phyloP scores from a whole-genome alignment of 2,888 invertebrate species.

The Cataglyphis albicans region DNA sequence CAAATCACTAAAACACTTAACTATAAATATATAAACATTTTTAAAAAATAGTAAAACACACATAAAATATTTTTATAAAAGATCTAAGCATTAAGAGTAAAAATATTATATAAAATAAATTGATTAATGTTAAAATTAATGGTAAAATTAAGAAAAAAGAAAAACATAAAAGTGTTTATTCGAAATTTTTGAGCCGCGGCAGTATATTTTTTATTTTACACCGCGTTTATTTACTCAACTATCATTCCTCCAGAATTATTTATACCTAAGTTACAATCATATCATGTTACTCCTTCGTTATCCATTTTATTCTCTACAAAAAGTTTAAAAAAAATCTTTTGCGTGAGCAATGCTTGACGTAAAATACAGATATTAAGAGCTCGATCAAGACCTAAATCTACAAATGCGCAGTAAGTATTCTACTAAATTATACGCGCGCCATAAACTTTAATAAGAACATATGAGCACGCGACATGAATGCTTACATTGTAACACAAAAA shows the following conservation, averaged over 20 bases:
- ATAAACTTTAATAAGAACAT: neutral
- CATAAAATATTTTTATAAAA: neutral
- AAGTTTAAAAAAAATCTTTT: neutral
- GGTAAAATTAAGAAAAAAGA: neutral
- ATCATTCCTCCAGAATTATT: neutral
- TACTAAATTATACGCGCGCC: conserved; percentile 34
- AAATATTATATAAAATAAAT: neutral
- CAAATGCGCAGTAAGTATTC: conserved; percentile 8
- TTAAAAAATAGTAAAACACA: neutral
- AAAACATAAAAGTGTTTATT: neutral
- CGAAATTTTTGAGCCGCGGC: neutral
- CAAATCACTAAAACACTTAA: neutral
- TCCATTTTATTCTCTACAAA: neutral
- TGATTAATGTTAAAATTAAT: neutral
- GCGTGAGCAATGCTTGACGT: neutral
- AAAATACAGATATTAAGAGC: neutral
- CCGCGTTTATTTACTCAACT: neutral
- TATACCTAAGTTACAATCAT: neutral
- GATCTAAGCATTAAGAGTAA: neutral
- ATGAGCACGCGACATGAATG: conserved; percentile 21
- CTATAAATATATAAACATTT: neutral
- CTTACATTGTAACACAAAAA: conserved; percentile 45
- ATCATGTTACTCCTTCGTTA: neutral
- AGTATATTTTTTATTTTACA: conserved; percentile 8
- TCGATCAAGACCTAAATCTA: conserved; percentile 46